phyloP scores from a whole-genome alignment of 2,797 vertebrate genomes.

The Semotilus atromaculatus region DNA sequence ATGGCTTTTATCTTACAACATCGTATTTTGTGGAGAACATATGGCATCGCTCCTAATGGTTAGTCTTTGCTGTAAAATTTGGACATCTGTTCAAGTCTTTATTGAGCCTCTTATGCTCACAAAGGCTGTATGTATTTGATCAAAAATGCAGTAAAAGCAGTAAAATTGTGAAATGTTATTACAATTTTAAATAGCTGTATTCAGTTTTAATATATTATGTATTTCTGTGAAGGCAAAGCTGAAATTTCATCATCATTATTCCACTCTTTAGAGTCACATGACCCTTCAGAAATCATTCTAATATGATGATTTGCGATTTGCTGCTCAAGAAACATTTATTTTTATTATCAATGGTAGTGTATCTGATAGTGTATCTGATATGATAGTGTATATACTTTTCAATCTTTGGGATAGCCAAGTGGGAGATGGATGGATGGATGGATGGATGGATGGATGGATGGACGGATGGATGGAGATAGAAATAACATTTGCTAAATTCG shows the following conservation, averaged over 20 bases:
- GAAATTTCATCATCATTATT: background rate
- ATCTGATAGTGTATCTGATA: background rate
- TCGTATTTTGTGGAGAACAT: background rate
- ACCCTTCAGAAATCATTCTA: no score
- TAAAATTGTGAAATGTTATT: background rate
- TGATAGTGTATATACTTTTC: background rate
- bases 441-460: no score
- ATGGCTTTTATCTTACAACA: constrained; percentile 23
- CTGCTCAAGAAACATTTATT: background rate
- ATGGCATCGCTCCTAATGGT: background rate
- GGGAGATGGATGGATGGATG: no score
- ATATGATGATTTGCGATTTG: no score
- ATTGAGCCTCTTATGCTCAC: background rate
- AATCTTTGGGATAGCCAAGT: no score
- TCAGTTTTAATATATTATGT: background rate
- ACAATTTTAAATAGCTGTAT: background rate
- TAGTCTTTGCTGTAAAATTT: background rate
- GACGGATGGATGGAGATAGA: no score
- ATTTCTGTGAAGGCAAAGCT: background rate
- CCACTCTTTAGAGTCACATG: background rate
- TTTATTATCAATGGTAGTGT: background rate
- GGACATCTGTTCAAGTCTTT: background rate
- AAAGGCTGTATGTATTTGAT: background rate
- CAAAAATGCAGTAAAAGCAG: background rate
- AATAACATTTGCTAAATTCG: no score